phyloP scores from a whole-genome alignment of 1,140 invertebrate genomes.

The Eufriesea mexicana region DNA sequence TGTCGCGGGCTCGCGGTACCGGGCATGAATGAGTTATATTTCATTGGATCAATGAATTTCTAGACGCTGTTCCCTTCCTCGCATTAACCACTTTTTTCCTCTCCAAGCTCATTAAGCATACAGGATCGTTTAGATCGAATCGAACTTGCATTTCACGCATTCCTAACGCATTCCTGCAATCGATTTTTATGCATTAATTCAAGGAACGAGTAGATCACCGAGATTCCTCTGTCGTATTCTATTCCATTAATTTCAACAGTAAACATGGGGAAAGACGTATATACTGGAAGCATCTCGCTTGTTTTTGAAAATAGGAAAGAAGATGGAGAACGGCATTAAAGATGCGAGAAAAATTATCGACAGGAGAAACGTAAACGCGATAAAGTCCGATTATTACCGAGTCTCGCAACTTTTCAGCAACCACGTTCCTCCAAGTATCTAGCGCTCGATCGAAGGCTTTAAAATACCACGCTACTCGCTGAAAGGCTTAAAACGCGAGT shows the following conservation, averaged over 20 bases:
- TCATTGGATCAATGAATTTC: constrained; percentile 36
- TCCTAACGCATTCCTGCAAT: neutral
- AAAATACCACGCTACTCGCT: neutral
- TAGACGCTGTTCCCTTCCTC: neutral
- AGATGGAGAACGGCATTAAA: too few relatives aligned
- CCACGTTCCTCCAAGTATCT: neutral
- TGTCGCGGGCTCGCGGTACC: neutral
- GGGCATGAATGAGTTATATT: constrained; percentile 19
- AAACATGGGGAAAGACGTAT: neutral
- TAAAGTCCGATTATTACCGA: too few relatives aligned
- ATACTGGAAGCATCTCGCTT: too few relatives aligned
- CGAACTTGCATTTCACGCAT: neutral
- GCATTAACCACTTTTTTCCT: neutral
- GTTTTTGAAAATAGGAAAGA: too few relatives aligned
- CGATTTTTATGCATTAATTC: neutral
- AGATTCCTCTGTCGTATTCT: neutral
- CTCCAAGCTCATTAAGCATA: neutral
- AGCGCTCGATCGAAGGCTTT: neutral
- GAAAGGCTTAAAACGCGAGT: neutral
- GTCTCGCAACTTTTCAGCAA: too few relatives aligned
- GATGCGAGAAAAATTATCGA: neutral
- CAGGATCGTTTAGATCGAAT: neutral
- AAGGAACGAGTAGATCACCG: neutral
- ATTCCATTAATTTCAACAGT: neutral
- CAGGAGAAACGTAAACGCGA: neutral